phyloP scores from a whole-genome alignment of 2,888 invertebrate genomes.

The Hololepta plana region DNA sequence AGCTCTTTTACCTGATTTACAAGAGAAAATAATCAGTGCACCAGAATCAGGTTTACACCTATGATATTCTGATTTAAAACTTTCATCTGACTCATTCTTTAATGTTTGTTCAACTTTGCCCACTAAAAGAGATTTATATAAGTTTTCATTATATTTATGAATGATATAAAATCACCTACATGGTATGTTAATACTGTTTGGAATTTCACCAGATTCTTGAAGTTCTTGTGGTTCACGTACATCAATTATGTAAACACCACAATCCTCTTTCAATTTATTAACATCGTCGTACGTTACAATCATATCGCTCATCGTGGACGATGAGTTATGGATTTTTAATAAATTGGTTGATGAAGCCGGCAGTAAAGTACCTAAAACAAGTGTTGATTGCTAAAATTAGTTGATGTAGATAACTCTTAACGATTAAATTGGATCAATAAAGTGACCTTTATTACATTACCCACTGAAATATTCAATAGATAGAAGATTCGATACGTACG shows the following conservation, averaged over 20 bases:
- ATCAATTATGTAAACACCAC: slow-evolving; percentile 58
- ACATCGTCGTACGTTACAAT: too few relatives aligned
- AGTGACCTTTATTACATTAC: too few relatives aligned
- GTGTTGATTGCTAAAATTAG: too few relatives aligned
- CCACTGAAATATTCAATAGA: too few relatives aligned
- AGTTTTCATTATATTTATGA: slow-evolving; percentile 2
- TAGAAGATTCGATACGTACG: too few relatives aligned
- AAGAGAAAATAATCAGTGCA: slow-evolving; percentile 46
- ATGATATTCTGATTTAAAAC: slow-evolving; percentile 36
- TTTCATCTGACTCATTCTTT: slow-evolving; percentile 27
- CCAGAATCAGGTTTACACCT: slow-evolving; percentile 37
- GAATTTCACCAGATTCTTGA: slow-evolving; percentile 48
- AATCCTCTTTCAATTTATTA: too few relatives aligned
- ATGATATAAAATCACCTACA: slow-evolving; percentile 29
- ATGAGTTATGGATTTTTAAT: too few relatives aligned
- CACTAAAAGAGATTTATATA: slow-evolving; percentile 31
- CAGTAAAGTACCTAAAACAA: too few relatives aligned
- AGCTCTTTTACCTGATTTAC: slow-evolving; percentile 47
- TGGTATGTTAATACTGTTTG: slow-evolving; percentile 59
- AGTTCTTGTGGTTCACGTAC: slow-evolving; percentile 60
- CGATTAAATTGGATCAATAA: too few relatives aligned
- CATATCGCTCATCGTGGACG: too few relatives aligned
- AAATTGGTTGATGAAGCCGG: too few relatives aligned
- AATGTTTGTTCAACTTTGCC: slow-evolving; percentile 30
- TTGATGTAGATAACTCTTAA: too few relatives aligned